A percentile compares a stretch with the other conserved stretches of the same genome.
Evolutionary conservation across 2,113 vertebrate genomes (phyloP).

Genomic region (Dromas ardeola): DNA sequence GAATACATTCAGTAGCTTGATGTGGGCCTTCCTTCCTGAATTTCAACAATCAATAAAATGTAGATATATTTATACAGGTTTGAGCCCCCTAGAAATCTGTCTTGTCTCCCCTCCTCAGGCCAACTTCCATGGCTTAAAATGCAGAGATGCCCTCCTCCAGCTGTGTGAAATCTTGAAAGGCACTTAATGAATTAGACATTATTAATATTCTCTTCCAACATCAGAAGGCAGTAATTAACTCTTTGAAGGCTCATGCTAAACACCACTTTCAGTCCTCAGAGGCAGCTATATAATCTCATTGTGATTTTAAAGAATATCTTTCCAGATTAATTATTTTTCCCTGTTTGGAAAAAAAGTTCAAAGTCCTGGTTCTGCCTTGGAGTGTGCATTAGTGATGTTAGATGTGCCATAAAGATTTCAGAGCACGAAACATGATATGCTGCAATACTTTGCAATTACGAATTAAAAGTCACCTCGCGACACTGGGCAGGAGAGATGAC

Average conservation of each 20-base stretch:
- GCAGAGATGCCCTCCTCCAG: neutral
- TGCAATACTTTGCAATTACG: neutral
- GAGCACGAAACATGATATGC: neutral
- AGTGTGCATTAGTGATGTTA: neutral
- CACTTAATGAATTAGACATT: conserved; percentile 27
- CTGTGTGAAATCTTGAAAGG: conserved; percentile 8
- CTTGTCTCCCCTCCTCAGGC: neutral
- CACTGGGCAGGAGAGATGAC: neutral
- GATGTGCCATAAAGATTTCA: neutral
- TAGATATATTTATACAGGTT: neutral
- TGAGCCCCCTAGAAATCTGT: neutral
- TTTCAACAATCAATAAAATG: neutral
- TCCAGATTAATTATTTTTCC: conserved; percentile 31
- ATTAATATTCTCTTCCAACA: conserved; percentile 37
- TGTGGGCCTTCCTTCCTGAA: neutral
- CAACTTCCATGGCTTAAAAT: neutral
- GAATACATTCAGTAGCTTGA: neutral
- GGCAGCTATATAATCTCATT: neutral
- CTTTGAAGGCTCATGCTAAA: conserved; percentile 26
- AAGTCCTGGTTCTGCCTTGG: neutral
- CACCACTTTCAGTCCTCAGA: neutral
- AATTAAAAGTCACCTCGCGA: neutral
- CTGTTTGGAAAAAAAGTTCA: neutral
- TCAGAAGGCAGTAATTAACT: conserved; percentile 45
- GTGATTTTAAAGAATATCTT: conserved; percentile 1